Percentiles rank a stretch among this genome's conserved stretches.
Conservation (phyloP, 2,888 invertebrate genomes). For the Lutraria lutraria region DNA sequence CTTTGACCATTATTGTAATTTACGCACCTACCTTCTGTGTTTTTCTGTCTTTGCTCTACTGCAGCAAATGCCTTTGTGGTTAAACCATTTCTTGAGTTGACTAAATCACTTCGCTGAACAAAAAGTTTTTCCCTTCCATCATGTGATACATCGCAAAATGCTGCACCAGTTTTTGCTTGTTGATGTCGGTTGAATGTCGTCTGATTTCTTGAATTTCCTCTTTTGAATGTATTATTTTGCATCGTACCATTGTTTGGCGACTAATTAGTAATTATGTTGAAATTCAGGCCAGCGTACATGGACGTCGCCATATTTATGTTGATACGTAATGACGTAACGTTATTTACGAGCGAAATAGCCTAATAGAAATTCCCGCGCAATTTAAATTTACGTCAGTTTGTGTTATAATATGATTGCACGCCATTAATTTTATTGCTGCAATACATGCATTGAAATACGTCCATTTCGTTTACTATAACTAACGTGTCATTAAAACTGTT, state of each 20-base stretch:
- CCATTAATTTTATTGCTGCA: too few species aligned
- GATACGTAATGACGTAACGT: neutral
- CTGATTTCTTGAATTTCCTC: neutral
- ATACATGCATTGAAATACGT: too few species aligned
- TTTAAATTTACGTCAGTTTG: neutral
- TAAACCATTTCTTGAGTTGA: neutral
- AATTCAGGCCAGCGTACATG: neutral
- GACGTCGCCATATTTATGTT: slow-evolving; percentile 20
- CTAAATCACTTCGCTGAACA: slow-evolving; percentile 1
- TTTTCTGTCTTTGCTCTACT: neutral
- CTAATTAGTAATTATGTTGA: neutral
- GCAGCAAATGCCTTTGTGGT: neutral
- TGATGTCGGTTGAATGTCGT: neutral
- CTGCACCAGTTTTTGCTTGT: neutral
- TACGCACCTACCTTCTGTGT: too few species aligned
- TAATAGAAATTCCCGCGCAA: neutral
- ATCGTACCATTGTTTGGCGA: neutral
- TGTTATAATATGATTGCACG: neutral
- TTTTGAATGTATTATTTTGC: neutral
- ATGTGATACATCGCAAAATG: neutral
- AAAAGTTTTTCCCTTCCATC: slow-evolving; percentile 33
- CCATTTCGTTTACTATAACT: too few species aligned
- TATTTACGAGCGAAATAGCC: neutral
- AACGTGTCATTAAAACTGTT: too few species aligned
- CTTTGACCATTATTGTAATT: too few species aligned